These are phyloP conservation scores for Ranitomeya variabilis DNA, from an alignment of 2,113 vertebrate genomes.

Conservation along the genomic window DNA sequence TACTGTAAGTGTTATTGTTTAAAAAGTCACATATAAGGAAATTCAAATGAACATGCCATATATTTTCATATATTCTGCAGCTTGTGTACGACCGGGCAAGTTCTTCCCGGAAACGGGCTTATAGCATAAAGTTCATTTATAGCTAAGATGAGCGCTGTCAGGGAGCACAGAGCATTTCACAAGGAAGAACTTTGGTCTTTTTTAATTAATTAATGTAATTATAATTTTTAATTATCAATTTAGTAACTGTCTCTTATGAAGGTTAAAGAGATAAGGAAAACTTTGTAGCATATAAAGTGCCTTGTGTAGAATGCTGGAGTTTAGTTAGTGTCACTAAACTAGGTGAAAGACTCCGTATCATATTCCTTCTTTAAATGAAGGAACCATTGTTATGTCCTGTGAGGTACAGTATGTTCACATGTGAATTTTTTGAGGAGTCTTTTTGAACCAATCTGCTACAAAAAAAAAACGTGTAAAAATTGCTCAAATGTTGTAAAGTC, in stretches of 20 bases:
- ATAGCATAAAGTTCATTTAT: background rate
- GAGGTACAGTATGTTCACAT: no score
- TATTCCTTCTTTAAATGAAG: background rate
- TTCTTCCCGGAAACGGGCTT: background rate
- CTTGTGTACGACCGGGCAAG: background rate
- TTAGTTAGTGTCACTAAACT: background rate
- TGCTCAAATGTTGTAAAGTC: no score
- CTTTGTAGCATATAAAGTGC: background rate
- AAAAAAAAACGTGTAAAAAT: no score
- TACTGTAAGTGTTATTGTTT: background rate
- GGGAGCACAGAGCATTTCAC: constrained; percentile 17
- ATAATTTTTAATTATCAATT: constrained; percentile 39
- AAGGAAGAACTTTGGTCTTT: constrained; percentile 1
- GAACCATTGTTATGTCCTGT: no score
- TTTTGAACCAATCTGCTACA: no score
- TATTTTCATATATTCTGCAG: background rate
- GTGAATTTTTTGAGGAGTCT: no score
- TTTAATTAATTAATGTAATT: constrained; percentile 43
- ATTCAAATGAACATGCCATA: background rate
- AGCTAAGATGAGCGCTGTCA: background rate
- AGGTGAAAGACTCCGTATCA: background rate
- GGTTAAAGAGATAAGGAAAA: constrained; percentile 25
- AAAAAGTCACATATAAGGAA: background rate
- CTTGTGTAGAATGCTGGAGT: background rate
- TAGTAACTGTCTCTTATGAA: constrained; percentile 25